Evolutionary conservation across 2,888 invertebrate species (phyloP).

Genomic region (Sesia bembeciformis): DNA sequence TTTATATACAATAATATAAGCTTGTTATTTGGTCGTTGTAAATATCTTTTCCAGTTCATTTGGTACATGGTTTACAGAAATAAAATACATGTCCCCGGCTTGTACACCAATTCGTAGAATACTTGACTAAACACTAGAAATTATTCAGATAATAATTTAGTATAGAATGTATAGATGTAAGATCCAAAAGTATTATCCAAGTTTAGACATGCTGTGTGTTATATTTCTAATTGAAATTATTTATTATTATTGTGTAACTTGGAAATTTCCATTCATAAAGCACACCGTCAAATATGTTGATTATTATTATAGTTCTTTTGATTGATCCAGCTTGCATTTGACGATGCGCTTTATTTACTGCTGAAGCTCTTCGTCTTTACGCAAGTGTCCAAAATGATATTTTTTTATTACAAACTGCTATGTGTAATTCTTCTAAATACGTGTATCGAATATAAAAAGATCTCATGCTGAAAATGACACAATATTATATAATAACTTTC

Average conservation of each 20-base stretch:
- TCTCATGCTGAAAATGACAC: slow-evolving; percentile 36
- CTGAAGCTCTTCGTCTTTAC: not conserved
- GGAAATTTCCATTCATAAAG: slow-evolving; percentile 18
- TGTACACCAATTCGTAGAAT: slow-evolving; percentile 45
- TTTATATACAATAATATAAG: slow-evolving; percentile 44
- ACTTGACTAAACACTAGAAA: slow-evolving; percentile 51
- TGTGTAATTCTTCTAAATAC: not conserved
- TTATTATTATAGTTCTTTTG: too few relatives aligned
- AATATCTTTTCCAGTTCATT: slow-evolving; percentile 43
- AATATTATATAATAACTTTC: slow-evolving; percentile 30
- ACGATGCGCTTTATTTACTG: slow-evolving; percentile 23
- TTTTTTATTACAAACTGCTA: not conserved
- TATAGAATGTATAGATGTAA: slow-evolving; percentile 55
- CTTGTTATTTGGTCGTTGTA: slow-evolving; percentile 54
- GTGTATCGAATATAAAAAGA: slow-evolving; percentile 33
- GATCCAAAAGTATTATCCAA: slow-evolving; percentile 71
- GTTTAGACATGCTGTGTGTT: slow-evolving; percentile 68
- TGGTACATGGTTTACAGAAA: slow-evolving; percentile 36
- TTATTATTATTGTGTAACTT: slow-evolving; percentile 24
- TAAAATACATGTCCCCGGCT: slow-evolving; percentile 35
- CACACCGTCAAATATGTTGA: slow-evolving; percentile 22
- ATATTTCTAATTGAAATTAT: slow-evolving; percentile 44
- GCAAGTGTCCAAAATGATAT: not conserved
- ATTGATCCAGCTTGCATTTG: slow-evolving; percentile 22
- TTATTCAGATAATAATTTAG: slow-evolving; percentile 67